Base-by-base conservation (phyloP, 2,113 vertebrate species). In the Nymphicus hollandicus region DNA sequence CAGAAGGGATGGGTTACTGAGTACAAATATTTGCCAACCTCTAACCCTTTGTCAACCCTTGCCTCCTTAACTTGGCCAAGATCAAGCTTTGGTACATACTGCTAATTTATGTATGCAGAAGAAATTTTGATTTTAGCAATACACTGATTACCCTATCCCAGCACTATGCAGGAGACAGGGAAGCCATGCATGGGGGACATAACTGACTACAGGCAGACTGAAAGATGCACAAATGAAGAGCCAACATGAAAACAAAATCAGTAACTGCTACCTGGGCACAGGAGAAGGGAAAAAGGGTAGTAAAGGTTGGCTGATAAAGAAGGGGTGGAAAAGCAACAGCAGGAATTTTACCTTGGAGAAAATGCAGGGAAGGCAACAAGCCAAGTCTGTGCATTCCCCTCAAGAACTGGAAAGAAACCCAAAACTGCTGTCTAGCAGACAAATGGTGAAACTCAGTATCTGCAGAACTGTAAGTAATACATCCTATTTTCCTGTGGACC, bases 381-480 rank as follows among this genome's bases (percentile, higher is more conserved):
- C 76, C 86, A 94, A 90, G 31, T 11, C 37, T 46, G 37, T 33
- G 73, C 76, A 63, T 64, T 88, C 55, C 23, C 61, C 29, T 74
- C 50, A 81, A 74, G 46, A 91, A 68, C 47, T 86, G 86, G 91
- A 95, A 89, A 15, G 46, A 96, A 96, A 95, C 13, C n/a, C 4
- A 1, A 86, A 78, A 81, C 10, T 80, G 39, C 83, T 84, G 82
- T 91, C 93, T 87, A 89, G 65, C 28, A 90, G 92, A 93, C 64
- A 93, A 95, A 95, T 73, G 64, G 19, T 37, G 49, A 94, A 44
- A 86, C 31, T 58, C 20, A 2, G 1, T 81, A 92, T 91, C 83
- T 88, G 68, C 64, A 86, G 60, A 93, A 76, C 76, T 1, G 0
- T 61, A 83, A 86, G 63, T 25, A 91, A 81, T 68, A 68, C 52